phyloP scores from a whole-genome alignment of 2,888 invertebrate species.

The Theristus sp. region DNA sequence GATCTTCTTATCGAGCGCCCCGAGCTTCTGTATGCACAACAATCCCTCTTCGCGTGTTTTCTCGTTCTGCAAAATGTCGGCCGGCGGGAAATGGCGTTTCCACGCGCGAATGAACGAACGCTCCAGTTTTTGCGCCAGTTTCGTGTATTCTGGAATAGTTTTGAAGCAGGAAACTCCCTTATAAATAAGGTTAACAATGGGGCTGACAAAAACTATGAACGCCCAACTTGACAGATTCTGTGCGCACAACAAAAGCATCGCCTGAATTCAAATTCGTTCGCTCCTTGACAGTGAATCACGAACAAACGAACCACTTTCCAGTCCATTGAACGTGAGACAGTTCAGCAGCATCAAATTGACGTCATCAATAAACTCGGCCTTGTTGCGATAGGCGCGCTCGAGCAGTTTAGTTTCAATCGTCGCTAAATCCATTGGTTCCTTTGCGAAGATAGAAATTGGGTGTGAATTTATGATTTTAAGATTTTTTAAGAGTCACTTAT shows the following conservation, averaged over 20 bases:
- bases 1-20: conserved; percentile 6
- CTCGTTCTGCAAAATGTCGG: background rate
- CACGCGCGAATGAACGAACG: conserved; percentile 4
- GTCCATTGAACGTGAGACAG: conserved; percentile 74
- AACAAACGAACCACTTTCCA: conserved; percentile 64
- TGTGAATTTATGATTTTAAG: background rate
- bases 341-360: conserved; percentile 80
- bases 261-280: too few relatives aligned
- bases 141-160: conserved; percentile 10
- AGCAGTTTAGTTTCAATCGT: conserved; percentile 25
- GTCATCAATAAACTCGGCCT: conserved; percentile 38
- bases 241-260: too few relatives aligned
- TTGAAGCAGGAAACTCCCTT: too few relatives aligned
- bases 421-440: conserved; percentile 51
- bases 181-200: too few relatives aligned
- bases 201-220: too few relatives aligned
- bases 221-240: background rate
- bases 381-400: conserved; percentile 17
- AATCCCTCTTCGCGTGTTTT: conserved; percentile 1
- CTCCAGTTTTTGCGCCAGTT: conserved; percentile 9
- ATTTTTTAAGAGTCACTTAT: background rate
- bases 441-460: too few relatives aligned
- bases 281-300: too few relatives aligned
- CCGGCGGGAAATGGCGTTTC: conserved; percentile 6
- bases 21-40: conserved; percentile 3